Base-by-base conservation (phyloP, 2,797 vertebrate species). In the Myotis pilosus region DNA sequence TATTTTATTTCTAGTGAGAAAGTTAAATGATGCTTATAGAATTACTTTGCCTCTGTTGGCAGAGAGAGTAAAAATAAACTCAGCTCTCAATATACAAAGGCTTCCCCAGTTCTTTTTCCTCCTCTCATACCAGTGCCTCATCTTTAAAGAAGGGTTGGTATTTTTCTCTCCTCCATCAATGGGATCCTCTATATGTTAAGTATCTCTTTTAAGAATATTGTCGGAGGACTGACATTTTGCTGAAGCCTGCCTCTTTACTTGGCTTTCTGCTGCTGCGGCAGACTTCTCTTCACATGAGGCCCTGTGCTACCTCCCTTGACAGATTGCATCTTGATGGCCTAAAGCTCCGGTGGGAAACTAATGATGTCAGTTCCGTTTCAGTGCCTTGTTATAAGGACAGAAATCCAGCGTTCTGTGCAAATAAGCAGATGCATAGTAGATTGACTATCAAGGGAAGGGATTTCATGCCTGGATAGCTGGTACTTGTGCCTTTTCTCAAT, bases 1-100 rank as follows among this genome's bases (percentile, higher is more conserved):
- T 69, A 68, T 93, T 96, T 95, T 97, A 93, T 87, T 96, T 97
- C 93, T 83, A 88, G 76, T 93, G 94, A 97, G 91, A 92, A 95
- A 97, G 93, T 96, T 96, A 89, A 55, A 53, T 96, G 95, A 86
- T 84, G 95, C 94, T 97, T 97, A 74, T 83, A 95, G 96, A 94
- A 81, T 87, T 94, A 1, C 87, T 95, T 75, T 72, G 92, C 60
- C 4, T 69, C 95, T 87, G 55, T 49, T 89, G 91, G 76, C 89
- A 92, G 89, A 0, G 0, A 57, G 11, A 57, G 57, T 82, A 72
- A 96, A 96, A 95, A 76, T 89, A 96, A 97, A 96, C 78, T 44
- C 81, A 92, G 5, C 86, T 92, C 76, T 91, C 66, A 75, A 25
- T 86, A 78, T 75, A 64, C 82, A 79, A n/a, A 90, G 78, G 30